Conservation (phyloP, 2,797 vertebrate species). For the Odontamblyopus rebecca region DNA sequence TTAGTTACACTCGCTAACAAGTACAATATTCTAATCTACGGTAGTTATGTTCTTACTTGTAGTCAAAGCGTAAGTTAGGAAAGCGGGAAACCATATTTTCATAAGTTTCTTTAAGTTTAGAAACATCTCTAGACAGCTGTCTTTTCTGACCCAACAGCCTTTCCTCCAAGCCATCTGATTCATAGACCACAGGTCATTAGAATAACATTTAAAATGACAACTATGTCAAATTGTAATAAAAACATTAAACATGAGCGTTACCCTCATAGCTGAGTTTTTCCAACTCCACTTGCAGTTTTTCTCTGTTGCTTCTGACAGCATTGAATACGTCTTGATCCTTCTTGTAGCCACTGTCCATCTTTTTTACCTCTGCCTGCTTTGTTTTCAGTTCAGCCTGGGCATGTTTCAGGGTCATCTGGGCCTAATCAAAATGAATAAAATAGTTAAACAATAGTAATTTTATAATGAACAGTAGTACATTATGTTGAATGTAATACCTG, state of each 20-base stretch:
- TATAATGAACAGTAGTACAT: not conserved
- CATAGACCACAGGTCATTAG: not conserved
- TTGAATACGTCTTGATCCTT: conserved; percentile 84
- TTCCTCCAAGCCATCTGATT: conserved; percentile 85
- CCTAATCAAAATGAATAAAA: conserved; percentile 67
- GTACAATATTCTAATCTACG: not conserved
- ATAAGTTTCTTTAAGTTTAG: conserved; percentile 79
- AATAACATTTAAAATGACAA: not conserved
- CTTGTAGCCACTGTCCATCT: conserved; percentile 89
- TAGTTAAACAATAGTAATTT: not conserved
- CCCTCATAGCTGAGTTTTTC: conserved; percentile 89
- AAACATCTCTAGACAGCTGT: conserved; percentile 75
- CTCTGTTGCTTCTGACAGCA: conserved; percentile 75
- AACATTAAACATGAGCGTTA: conserved; percentile 37
- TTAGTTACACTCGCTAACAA: not conserved
- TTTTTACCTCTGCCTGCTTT: conserved; percentile 89
- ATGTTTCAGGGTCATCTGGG: conserved; percentile 91
- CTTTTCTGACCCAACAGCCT: conserved; percentile 80
- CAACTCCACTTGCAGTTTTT: conserved; percentile 83
- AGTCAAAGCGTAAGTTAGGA: conserved; percentile 89
- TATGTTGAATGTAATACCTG: conserved; percentile 76
- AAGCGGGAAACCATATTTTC: conserved; percentile 85
- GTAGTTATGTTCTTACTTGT: conserved; percentile 79
- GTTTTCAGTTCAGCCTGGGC: conserved; percentile 87
- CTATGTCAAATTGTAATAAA: not conserved